Conservation (phyloP, 2,888 invertebrate species). For the Frankliniella intonsa region DNA sequence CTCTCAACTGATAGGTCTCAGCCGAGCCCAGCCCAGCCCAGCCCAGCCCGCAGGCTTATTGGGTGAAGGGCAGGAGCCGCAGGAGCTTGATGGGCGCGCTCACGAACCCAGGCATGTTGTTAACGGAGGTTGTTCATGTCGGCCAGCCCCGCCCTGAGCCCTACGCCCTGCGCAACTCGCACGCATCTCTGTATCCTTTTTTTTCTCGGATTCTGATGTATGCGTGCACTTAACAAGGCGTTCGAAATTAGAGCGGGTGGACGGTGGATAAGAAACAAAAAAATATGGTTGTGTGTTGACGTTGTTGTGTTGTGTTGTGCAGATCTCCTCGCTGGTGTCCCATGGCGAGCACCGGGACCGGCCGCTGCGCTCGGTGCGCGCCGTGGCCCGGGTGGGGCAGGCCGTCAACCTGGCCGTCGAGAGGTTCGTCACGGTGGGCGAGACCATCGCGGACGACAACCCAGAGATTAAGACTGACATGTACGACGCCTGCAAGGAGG, state of each 20-base stretch:
- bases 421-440: constrained; percentile 95
- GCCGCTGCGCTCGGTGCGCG: constrained; percentile 59
- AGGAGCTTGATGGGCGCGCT: no score
- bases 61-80: no score
- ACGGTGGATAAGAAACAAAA: background rate
- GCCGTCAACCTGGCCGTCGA: constrained; percentile 96
- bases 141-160: no score
- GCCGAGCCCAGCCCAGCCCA: no score
- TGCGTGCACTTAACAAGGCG: no score
- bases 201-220: background rate
- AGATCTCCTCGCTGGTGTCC: constrained; percentile 90
- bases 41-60: no score
- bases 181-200: no score
- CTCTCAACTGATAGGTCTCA: no score
- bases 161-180: no score
- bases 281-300: background rate
- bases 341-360: constrained; percentile 62
- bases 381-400: constrained; percentile 88
- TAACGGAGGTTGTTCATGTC: no score
- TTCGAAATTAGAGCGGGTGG: background rate
- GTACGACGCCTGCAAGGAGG: constrained; percentile 96
- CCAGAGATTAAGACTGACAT: constrained; percentile 94
- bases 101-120: no score
- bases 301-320: constrained; percentile 41
- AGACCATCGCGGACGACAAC: constrained; percentile 98